These are phyloP conservation scores for Mormyrus lacerda DNA, from an alignment of 2,113 vertebrate genomes.

Conservation along the genomic window DNA sequence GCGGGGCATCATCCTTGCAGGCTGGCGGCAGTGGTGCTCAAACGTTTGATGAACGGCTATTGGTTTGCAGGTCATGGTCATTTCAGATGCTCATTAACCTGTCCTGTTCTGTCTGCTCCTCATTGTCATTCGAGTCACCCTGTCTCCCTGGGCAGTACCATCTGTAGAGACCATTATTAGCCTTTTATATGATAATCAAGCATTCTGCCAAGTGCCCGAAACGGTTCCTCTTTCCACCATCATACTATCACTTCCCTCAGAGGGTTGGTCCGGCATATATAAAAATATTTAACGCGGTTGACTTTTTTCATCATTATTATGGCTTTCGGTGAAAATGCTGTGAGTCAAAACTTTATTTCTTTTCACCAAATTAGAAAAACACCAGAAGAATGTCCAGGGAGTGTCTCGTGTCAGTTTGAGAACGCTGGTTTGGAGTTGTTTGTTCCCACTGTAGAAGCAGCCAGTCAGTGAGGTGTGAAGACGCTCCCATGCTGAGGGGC, in stretches of 20 bases:
- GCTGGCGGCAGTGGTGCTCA: not conserved
- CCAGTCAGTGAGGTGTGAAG: not conserved
- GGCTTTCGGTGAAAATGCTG: not conserved
- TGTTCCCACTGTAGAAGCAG: not conserved
- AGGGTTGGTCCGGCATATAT: not conserved
- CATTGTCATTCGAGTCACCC: not conserved
- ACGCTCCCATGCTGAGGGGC: not conserved
- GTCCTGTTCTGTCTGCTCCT: not conserved
- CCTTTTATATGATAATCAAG: conserved; percentile 22
- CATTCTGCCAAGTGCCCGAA: conserved; percentile 11
- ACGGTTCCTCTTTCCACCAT: not conserved
- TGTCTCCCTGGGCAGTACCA: not conserved
- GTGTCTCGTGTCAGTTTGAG: not conserved
- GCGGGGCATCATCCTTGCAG: not conserved
- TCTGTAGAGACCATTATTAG: conserved; percentile 11
- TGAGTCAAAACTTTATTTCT: not conserved
- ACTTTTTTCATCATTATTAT: not conserved
- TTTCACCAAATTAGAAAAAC: not conserved
- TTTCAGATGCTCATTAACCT: conserved; percentile 10
- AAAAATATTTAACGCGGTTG: not conserved
- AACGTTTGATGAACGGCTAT: not conserved
- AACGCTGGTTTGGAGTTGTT: not conserved
- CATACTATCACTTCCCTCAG: not conserved
- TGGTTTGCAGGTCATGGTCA: not conserved
- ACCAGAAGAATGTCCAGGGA: not conserved